These are phyloP conservation scores for Paralvinella palmiformis DNA, from an alignment of 1,140 invertebrate species.

Conservation along the genomic window DNA sequence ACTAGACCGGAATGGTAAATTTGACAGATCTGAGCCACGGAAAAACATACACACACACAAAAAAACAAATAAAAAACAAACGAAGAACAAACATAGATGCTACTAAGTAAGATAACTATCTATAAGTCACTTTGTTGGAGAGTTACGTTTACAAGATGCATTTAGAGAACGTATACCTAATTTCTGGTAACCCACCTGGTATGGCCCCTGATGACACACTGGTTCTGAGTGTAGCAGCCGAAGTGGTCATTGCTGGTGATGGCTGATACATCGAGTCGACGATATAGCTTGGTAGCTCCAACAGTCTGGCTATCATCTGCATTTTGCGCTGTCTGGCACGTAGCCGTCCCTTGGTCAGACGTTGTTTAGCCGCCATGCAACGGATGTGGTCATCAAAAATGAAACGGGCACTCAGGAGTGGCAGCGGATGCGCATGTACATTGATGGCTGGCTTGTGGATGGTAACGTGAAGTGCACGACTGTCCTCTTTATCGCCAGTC, in stretches of 20 bases:
- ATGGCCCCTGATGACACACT: slow-evolving; percentile 24
- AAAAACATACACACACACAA: too few relatives aligned
- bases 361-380: slow-evolving; percentile 83
- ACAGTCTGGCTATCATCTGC: slow-evolving; percentile 83
- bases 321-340: slow-evolving; percentile 93
- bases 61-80: too few relatives aligned
- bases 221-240: slow-evolving; percentile 20
- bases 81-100: neutral
- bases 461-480: slow-evolving; percentile 88
- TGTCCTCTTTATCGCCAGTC: slow-evolving; percentile 90
- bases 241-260: neutral
- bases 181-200: slow-evolving; percentile 23
- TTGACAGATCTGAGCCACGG: too few relatives aligned
- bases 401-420: slow-evolving; percentile 84
- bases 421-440: slow-evolving; percentile 46
- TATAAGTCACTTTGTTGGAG: neutral
- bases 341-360: slow-evolving; percentile 75
- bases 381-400: slow-evolving; percentile 98
- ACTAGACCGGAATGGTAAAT: too few relatives aligned
- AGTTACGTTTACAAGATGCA: neutral
- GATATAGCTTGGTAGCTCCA: slow-evolving; percentile 65
- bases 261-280: slow-evolving; percentile 22
- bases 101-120: neutral
- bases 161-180: neutral
- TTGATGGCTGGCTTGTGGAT: slow-evolving; percentile 70